phyloP scores from a whole-genome alignment of 2,113 vertebrate species.

The Thalassarche chlororhynchos region DNA sequence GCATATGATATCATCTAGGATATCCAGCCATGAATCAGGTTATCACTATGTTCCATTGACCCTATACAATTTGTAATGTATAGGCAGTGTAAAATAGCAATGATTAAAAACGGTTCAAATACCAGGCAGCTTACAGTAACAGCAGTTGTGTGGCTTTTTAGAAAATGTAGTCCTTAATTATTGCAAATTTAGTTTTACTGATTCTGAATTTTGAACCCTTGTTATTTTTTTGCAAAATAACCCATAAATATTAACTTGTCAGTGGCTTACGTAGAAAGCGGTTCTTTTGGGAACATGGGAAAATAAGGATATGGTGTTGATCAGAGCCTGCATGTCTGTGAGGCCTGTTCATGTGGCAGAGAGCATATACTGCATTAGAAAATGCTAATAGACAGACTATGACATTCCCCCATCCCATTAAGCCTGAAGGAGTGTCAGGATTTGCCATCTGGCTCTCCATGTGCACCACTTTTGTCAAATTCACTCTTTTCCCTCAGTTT shows the following conservation, averaged over 20 bases:
- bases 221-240: background rate
- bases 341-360: background rate
- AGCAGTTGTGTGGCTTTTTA: background rate
- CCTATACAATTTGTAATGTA: background rate
- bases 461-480: background rate
- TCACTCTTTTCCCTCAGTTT: background rate
- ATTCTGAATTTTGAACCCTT: background rate
- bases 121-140: background rate
- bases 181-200: background rate
- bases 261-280: rapidly evolving
- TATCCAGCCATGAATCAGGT: background rate
- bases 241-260: background rate
- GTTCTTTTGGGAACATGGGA: background rate
- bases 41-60: background rate
- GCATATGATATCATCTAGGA: background rate
- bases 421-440: background rate
- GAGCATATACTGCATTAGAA: background rate
- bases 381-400: background rate
- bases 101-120: background rate
- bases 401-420: background rate
- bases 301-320: background rate
- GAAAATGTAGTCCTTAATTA: background rate
- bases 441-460: constrained; percentile 17
- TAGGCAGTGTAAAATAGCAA: background rate
- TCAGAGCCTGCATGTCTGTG: background rate